phyloP scores from a whole-genome alignment of 1,140 invertebrate genomes.

The Drosophila baimaii region DNA sequence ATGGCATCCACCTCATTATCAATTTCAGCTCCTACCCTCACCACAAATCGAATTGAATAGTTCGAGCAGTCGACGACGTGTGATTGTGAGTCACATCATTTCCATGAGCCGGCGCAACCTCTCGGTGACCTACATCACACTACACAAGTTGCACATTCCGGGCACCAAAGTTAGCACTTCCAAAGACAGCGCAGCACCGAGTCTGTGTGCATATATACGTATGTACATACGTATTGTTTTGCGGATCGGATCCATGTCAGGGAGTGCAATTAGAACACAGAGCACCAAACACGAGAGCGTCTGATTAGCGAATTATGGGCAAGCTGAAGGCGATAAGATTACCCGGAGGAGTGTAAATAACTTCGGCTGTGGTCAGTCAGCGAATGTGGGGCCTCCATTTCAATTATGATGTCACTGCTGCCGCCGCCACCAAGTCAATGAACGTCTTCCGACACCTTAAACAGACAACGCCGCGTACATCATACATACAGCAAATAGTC shows the following conservation, averaged over 20 bases:
- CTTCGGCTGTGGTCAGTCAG: constrained; percentile 18
- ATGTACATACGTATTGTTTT: constrained; percentile 27
- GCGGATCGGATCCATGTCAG: constrained; percentile 35
- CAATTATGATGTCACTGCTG: constrained; percentile 79
- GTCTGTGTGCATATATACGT: constrained; percentile 13
- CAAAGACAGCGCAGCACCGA: constrained; percentile 19
- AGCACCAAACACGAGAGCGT: constrained; percentile 23
- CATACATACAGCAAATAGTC: constrained; percentile 43
- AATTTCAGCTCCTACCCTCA: constrained; percentile 8
- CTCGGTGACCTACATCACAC: constrained; percentile 67
- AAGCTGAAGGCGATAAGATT: constrained; percentile 48
- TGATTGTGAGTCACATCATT: constrained; percentile 35
- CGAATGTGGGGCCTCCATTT: constrained; percentile 32
- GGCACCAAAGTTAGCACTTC: constrained; percentile 52
- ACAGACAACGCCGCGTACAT: constrained; percentile 39
- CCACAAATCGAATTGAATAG: constrained; percentile 24
- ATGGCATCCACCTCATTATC: constrained; percentile 59
- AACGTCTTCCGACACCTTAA: constrained; percentile 76
- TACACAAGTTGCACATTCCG: constrained; percentile 43
- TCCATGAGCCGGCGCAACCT: constrained; percentile 58
- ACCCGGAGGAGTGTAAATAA: constrained; percentile 31
- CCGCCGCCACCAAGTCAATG: constrained; percentile 54
- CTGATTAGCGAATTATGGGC: constrained; percentile 61
- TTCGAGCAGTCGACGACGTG: constrained; percentile 18
- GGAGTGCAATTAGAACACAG: constrained; percentile 50